Percentiles rank a stretch among this genome's conserved stretches.
phyloP scores from a whole-genome alignment of 1,140 invertebrate genomes.

The Tribolium madens region DNA sequence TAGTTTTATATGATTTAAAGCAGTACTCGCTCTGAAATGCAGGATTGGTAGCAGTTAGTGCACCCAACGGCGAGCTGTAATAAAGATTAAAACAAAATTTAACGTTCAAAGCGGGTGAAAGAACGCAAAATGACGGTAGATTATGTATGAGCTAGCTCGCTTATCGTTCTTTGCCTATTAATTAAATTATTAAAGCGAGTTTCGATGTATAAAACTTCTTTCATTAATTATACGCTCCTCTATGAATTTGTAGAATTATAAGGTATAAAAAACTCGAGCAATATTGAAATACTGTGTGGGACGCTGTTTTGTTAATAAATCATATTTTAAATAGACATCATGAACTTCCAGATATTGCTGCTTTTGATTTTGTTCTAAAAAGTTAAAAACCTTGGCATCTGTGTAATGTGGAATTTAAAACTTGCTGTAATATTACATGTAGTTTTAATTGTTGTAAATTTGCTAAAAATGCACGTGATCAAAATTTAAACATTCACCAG shows the following conservation, averaged over 20 bases:
- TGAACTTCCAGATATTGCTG: too few relatives aligned
- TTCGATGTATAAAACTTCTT: background rate
- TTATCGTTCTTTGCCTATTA: background rate
- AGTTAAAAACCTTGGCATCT: too few relatives aligned
- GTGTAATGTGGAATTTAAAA: too few relatives aligned
- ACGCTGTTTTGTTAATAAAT: too few relatives aligned
- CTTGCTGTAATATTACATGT: too few relatives aligned
- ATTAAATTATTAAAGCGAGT: background rate
- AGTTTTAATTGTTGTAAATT: too few relatives aligned
- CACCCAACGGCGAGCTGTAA: background rate
- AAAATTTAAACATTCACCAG: too few relatives aligned
- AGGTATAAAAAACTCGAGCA: background rate
- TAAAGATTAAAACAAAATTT: background rate
- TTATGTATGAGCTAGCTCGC: background rate
- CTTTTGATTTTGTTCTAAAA: too few relatives aligned
- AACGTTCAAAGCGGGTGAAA: background rate
- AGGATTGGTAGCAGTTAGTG: background rate
- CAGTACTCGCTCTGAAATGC: too few relatives aligned
- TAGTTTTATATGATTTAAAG: too few relatives aligned
- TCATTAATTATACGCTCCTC: background rate
- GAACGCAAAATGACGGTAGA: background rate
- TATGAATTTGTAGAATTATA: background rate
- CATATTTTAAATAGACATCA: too few relatives aligned
- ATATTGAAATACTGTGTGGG: background rate
- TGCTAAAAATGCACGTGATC: too few relatives aligned